These are phyloP conservation scores for Brachyhypopomus gauderio DNA, from an alignment of 2,113 vertebrate species.

Conservation along the genomic window DNA sequence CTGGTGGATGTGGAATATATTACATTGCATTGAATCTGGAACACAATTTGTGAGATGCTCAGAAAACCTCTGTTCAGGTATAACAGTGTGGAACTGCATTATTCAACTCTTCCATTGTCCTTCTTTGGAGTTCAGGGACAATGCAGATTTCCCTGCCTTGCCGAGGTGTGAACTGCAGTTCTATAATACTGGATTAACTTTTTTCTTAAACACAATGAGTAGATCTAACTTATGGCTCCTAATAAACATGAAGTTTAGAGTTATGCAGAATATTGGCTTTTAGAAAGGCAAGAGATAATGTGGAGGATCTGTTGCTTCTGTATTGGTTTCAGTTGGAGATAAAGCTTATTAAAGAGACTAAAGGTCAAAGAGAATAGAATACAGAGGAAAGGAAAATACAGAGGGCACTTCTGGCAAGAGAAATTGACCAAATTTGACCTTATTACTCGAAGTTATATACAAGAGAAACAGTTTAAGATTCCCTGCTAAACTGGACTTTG, in stretches of 20 bases:
- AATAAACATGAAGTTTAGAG: conserved; percentile 63
- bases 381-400: background rate
- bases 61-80: background rate
- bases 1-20: background rate
- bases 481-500: too few relatives aligned
- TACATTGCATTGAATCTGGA: background rate
- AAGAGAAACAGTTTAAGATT: too few relatives aligned
- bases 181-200: background rate
- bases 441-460: too few relatives aligned
- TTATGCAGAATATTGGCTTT: conserved; percentile 65
- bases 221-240: conserved; percentile 59
- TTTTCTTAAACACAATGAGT: conserved; percentile 27
- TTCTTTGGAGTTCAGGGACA: background rate
- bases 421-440: too few relatives aligned
- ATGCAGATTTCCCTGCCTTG: background rate
- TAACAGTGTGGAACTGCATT: background rate
- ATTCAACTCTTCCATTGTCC: background rate
- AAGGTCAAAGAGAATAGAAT: background rate
- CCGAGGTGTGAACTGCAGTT: background rate
- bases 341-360: conserved; percentile 27
- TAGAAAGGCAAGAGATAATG: conserved; percentile 52
- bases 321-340: conserved; percentile 45
- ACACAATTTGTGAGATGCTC: background rate
- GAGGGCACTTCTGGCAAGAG: background rate
- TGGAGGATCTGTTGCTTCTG: conserved; percentile 59